Conservation (phyloP, 2,888 invertebrate genomes). For the Drosophila anceps region DNA sequence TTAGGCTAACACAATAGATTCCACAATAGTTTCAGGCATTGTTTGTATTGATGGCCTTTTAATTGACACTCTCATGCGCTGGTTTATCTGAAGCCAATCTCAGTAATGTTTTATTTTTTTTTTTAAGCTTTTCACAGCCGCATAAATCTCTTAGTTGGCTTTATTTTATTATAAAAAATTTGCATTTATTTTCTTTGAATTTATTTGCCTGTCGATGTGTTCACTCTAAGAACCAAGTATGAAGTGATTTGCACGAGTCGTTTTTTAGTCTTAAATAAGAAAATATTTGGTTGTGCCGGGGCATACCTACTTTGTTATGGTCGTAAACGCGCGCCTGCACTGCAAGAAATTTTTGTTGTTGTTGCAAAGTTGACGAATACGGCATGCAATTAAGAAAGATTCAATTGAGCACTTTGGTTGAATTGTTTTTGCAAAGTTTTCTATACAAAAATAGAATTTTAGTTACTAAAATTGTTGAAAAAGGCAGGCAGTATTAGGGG, state of each 20-base stretch:
- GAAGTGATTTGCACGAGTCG: conserved; percentile 85
- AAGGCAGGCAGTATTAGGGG: neutral
- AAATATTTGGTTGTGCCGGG: conserved; percentile 80
- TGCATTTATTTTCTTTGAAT: conserved; percentile 31
- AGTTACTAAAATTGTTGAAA: neutral
- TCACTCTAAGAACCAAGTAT: conserved; percentile 85
- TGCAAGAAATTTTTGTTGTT: conserved; percentile 49
- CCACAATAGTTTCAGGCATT: conserved; percentile 20
- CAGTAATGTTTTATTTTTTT: conserved; percentile 6
- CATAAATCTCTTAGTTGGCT: conserved; percentile 21
- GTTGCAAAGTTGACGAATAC: neutral
- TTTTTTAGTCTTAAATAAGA: conserved; percentile 86
- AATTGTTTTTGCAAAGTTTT: neutral
- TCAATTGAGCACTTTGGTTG: neutral
- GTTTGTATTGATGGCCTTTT: conserved; percentile 12
- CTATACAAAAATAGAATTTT: neutral
- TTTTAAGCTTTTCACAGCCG: conserved; percentile 4
- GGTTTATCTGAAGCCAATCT: conserved; percentile 7
- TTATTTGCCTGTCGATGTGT: conserved; percentile 79
- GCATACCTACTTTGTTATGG: conserved; percentile 82
- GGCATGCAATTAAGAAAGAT: neutral
- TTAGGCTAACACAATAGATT: conserved; percentile 1
- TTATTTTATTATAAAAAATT: conserved; percentile 24
- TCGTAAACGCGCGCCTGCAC: conserved; percentile 72
- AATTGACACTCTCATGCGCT: neutral